Percentiles rank a stretch among this genome's conserved stretches.
Evolutionary conservation across 2,797 vertebrate species (phyloP).

Genomic region (Phataginus tetradactyla): DNA sequence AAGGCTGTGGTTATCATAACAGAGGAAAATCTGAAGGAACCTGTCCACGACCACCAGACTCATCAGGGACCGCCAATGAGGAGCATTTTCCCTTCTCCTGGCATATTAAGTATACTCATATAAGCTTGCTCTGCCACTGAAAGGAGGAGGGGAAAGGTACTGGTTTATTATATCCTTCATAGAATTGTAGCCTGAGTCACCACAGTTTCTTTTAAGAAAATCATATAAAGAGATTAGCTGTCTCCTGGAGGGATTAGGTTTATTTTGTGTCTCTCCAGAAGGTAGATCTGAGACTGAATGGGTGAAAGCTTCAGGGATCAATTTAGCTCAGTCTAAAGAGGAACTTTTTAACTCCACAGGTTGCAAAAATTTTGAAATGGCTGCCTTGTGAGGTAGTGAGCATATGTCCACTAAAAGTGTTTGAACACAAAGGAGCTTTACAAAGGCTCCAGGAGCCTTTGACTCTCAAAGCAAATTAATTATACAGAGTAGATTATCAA

Average conservation of each 20-base stretch:
- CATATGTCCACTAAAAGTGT: background rate
- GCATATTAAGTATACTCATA: background rate
- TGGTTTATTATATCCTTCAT: slow-evolving; percentile 54
- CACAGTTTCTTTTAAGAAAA: slow-evolving; percentile 51
- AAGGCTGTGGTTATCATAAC: background rate
- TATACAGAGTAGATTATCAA: background rate
- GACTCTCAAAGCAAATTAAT: background rate
- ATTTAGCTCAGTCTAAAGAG: background rate
- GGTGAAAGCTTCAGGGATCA: slow-evolving; percentile 35
- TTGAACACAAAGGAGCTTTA: background rate
- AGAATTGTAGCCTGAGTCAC: slow-evolving; percentile 70
- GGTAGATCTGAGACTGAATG: slow-evolving; percentile 30
- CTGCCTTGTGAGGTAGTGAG: background rate
- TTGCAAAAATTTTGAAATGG: background rate
- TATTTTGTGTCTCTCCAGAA: slow-evolving; percentile 70
- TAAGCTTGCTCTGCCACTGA: slow-evolving; percentile 35
- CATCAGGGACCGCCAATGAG: background rate
- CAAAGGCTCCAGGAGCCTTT: background rate
- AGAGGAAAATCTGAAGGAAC: background rate
- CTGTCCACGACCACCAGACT: background rate
- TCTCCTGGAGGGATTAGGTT: slow-evolving; percentile 72
- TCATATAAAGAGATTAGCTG: slow-evolving; percentile 70
- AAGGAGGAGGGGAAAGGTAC: background rate
- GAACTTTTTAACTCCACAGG: background rate
- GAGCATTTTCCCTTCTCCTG: background rate